These are phyloP conservation scores for Hybognathus amarus DNA, from an alignment of 2,797 vertebrate genomes.

Conservation along the genomic window DNA sequence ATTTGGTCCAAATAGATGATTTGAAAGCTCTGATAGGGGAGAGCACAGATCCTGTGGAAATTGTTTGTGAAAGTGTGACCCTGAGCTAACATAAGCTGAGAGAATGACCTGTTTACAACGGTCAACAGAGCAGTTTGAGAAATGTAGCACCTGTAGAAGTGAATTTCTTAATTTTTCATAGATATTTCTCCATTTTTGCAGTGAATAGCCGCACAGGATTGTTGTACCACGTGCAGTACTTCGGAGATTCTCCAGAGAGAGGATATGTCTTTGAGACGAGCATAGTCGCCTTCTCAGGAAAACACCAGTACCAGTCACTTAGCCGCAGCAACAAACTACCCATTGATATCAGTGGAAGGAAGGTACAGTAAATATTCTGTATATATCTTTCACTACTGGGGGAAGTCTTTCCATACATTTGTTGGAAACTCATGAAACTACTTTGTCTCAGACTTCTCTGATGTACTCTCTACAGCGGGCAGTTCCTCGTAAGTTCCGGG, in stretches of 20 bases:
- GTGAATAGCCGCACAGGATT: conserved; percentile 68
- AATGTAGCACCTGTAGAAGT: conserved; percentile 7
- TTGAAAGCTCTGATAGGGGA: background rate
- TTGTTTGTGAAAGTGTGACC: conserved; percentile 21
- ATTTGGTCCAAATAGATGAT: background rate
- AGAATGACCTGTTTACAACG: background rate
- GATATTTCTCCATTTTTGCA: conserved; percentile 31
- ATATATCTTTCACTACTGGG: background rate
- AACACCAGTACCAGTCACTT: conserved; percentile 90
- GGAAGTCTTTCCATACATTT: background rate
- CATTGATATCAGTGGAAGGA: conserved; percentile 79
- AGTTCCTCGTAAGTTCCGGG: conserved; percentile 54
- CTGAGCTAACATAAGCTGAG: conserved; percentile 1
- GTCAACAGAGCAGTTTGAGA: background rate
- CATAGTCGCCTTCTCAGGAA: conserved; percentile 88
- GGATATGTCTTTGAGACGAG: conserved; percentile 97
- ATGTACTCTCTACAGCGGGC: conserved; percentile 33
- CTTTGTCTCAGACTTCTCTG: background rate
- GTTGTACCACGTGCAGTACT: conserved; percentile 97
- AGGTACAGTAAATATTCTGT: conserved; percentile 75
- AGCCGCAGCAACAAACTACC: conserved; percentile 84
- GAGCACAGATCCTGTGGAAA: background rate
- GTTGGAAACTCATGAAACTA: background rate
- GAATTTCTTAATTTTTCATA: background rate
- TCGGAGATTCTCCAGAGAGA: conserved; percentile 92